A percentile compares a stretch with the other conserved stretches of the same genome.
phyloP scores from a whole-genome alignment of 2,888 invertebrate genomes.

The Drosophila diplacantha region DNA sequence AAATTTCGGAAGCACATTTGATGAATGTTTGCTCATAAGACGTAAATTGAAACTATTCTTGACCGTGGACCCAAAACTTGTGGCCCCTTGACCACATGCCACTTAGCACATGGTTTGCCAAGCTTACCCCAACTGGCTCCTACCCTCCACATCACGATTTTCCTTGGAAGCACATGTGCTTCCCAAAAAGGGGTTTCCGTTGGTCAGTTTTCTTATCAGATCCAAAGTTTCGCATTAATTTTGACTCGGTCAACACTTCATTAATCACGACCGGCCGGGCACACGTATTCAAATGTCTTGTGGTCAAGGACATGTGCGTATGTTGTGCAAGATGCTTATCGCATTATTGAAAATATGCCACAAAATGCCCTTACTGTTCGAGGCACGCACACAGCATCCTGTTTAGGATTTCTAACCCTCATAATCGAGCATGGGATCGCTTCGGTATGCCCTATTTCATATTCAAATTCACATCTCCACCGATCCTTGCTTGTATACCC shows the following conservation, averaged over 20 bases:
- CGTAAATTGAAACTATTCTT: constrained; percentile 72
- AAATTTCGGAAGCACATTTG: constrained; percentile 55
- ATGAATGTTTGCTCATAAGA: constrained; percentile 69
- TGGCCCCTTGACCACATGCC: constrained; percentile 65
- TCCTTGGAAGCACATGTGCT: constrained; percentile 42
- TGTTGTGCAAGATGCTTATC: constrained; percentile 60
- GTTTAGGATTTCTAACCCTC: constrained; percentile 22
- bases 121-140: background rate
- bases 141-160: background rate
- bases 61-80: constrained; percentile 45
- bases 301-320: constrained; percentile 53
- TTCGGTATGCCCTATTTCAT: constrained; percentile 7
- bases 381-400: constrained; percentile 62
- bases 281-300: constrained; percentile 50
- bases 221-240: constrained; percentile 65
- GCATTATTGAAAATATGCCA: constrained; percentile 43
- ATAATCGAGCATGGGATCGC: constrained; percentile 5
- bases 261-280: constrained; percentile 70
- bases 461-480: constrained; percentile 47
- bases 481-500: constrained; percentile 45
- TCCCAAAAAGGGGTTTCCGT: constrained; percentile 24
- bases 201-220: constrained; percentile 54
- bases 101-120: constrained; percentile 65
- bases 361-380: constrained; percentile 31
- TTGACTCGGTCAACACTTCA: constrained; percentile 76